These are phyloP conservation scores for Electrona antarctica DNA, from an alignment of 2,113 vertebrate genomes.

Conservation along the genomic window DNA sequence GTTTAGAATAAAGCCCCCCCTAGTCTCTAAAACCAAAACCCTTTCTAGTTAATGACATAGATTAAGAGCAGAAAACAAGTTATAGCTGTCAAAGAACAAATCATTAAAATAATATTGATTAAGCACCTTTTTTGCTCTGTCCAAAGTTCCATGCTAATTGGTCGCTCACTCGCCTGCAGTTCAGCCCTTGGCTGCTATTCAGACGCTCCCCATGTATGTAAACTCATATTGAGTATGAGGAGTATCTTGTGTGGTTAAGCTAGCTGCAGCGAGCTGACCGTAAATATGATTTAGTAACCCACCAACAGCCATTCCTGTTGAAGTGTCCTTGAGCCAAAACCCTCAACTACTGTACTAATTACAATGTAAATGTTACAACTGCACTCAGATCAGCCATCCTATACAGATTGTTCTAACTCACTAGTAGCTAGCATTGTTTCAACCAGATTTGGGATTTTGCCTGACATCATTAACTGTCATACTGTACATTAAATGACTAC, in stretches of 20 bases:
- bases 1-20: neutral
- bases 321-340: too few species aligned
- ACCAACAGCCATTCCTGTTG: too few species aligned
- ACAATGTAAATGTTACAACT: too few species aligned
- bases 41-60: slow-evolving; percentile 11
- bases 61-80: slow-evolving; percentile 15
- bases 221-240: slow-evolving; percentile 25
- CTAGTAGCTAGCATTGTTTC: too few species aligned
- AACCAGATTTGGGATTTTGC: too few species aligned
- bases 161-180: neutral
- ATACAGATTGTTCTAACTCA: too few species aligned
- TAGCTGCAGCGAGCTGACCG: neutral
- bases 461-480: too few species aligned
- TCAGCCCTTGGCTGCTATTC: neutral
- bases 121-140: neutral
- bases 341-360: too few species aligned
- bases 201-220: neutral
- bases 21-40: neutral
- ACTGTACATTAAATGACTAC: too few species aligned
- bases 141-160: neutral
- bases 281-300: too few species aligned
- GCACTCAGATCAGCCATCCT: too few species aligned
- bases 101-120: neutral
- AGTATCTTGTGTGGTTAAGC: neutral
- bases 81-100: slow-evolving; percentile 1